Conservation (phyloP, 1,140 invertebrate genomes). For the Pogonomyrmex californicus region DNA sequence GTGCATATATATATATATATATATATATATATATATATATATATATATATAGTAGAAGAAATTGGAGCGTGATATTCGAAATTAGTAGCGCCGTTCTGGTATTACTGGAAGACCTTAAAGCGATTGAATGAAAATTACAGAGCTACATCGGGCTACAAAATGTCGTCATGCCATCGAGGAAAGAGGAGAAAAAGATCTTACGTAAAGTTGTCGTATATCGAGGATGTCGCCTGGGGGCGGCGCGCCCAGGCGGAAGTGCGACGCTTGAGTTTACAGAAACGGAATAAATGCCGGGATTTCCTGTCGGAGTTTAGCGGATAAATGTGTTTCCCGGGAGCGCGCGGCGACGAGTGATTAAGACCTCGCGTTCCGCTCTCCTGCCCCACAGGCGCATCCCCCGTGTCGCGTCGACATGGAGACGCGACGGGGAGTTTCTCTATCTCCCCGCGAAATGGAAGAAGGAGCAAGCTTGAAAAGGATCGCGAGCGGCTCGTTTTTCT, state of each 20-base stretch:
- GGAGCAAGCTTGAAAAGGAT: conserved; percentile 70
- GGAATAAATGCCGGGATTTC: conserved; percentile 70
- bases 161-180: background rate
- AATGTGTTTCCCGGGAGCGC: conserved; percentile 70
- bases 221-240: background rate
- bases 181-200: background rate
- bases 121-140: background rate
- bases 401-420: conserved; percentile 18
- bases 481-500: conserved; percentile 61
- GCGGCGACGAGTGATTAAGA: conserved; percentile 73
- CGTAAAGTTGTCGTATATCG: background rate
- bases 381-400: background rate
- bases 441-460: conserved; percentile 30
- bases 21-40: too few species aligned
- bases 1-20: background rate
- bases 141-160: background rate
- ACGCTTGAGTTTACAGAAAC: conserved; percentile 45
- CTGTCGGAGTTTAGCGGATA: conserved; percentile 71
- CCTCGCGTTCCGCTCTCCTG: background rate
- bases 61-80: conserved; percentile 7
- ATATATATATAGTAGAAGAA: background rate
- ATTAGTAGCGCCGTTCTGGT: background rate
- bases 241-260: background rate
- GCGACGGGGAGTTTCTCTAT: conserved; percentile 55
- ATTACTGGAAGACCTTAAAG: background rate